phyloP scores from a whole-genome alignment of 2,888 invertebrate genomes.

The Phasia obesa region DNA sequence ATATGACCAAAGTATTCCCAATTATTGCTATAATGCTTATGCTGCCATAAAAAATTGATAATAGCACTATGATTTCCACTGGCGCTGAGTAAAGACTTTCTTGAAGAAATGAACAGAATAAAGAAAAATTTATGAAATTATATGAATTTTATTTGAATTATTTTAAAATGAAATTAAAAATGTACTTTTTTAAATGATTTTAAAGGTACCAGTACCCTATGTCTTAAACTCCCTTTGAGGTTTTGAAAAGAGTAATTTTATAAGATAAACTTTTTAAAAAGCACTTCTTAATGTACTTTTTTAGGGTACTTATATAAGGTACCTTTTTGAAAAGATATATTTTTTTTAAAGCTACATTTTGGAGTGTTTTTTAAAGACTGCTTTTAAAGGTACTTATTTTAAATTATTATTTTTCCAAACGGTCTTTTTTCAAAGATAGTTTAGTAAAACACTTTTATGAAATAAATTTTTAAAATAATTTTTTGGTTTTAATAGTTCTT shows the following conservation, averaged over 20 bases:
- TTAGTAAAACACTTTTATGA: no score
- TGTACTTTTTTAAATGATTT: background rate
- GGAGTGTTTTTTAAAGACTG: background rate
- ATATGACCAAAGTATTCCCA: constrained; percentile 93
- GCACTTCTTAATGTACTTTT: background rate
- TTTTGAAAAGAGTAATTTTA: no score
- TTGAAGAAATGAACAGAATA: constrained; percentile 72
- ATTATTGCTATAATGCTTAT: constrained; percentile 91
- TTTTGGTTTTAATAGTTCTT: no score
- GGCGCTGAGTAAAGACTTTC: constrained; percentile 89
- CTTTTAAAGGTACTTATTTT: no score
- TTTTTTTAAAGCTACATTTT: no score
- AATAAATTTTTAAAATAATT: no score
- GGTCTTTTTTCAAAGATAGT: background rate
- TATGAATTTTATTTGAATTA: background rate
- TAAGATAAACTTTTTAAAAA: background rate
- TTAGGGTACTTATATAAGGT: no score
- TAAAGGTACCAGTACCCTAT: no score
- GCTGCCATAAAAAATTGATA: constrained; percentile 91
- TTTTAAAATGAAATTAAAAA: no score
- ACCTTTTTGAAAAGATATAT: no score
- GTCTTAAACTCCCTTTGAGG: no score
- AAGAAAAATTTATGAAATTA: background rate
- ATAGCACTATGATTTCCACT: constrained; percentile 87
- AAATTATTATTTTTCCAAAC: no score